These are phyloP conservation scores for Acanthosoma haemorrhoidale DNA, from an alignment of 2,888 invertebrate genomes.

Conservation along the genomic window DNA sequence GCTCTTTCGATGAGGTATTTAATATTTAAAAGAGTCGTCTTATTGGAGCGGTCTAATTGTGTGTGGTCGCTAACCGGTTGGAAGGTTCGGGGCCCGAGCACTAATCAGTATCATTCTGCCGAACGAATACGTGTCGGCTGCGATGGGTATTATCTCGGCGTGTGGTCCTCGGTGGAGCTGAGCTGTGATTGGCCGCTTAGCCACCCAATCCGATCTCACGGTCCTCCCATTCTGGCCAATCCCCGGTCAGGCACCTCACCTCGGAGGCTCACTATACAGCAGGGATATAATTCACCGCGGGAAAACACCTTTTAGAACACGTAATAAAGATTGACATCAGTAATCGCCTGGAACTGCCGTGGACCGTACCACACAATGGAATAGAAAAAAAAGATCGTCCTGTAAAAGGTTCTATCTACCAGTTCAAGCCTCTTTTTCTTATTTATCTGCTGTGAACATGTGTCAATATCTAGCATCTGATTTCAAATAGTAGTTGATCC, in stretches of 20 bases:
- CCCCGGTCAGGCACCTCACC: not conserved
- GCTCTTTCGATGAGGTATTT: constrained; percentile 8
- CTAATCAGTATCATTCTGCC: constrained; percentile 7
- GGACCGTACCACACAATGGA: not conserved
- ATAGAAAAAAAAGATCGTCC: no score
- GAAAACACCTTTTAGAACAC: not conserved
- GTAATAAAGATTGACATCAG: not conserved
- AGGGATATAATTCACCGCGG: not conserved
- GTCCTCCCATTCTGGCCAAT: not conserved
- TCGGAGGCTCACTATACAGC: not conserved
- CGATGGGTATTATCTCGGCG: constrained; percentile 8
- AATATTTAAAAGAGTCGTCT: constrained; percentile 13
- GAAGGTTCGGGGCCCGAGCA: no score
- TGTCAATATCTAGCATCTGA: no score
- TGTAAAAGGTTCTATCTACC: no score
- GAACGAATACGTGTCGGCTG: constrained; percentile 8
- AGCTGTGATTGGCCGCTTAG: not conserved
- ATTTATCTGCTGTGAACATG: no score
- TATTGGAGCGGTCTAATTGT: constrained; percentile 8
- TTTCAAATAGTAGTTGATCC: no score
- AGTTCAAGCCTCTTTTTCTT: no score
- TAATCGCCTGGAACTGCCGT: not conserved
- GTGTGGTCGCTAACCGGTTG: constrained; percentile 8
- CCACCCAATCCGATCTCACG: not conserved
- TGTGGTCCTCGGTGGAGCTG: no score